Conservation (phyloP, 2,797 vertebrate genomes). For the Hoplostethus atlanticus region DNA sequence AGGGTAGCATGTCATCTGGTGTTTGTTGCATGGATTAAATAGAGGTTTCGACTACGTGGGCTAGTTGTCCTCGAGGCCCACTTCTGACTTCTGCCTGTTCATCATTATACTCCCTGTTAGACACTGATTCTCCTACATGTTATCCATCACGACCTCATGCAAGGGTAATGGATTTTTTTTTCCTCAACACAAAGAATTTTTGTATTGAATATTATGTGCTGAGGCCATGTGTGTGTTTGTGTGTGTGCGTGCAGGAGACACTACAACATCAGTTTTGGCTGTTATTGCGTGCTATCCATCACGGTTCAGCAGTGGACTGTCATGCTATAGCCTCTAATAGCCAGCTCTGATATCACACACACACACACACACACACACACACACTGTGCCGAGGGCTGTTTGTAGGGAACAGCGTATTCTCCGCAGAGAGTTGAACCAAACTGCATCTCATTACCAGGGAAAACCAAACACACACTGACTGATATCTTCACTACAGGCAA, state of each 20-base stretch:
- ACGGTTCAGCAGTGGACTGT: constrained; percentile 11
- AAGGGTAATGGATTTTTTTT: constrained; percentile 25
- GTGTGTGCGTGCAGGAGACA: neutral
- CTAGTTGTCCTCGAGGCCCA: neutral
- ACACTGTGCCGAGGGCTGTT: constrained; percentile 27
- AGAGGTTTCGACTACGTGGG: constrained; percentile 45
- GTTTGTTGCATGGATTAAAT: constrained; percentile 63
- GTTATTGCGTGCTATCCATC: constrained; percentile 35
- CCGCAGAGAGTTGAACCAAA: constrained; percentile 29
- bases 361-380: constrained; percentile 2
- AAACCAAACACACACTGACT: constrained; percentile 24
- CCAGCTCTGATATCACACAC: constrained; percentile 7
- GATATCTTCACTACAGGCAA: constrained; percentile 48
- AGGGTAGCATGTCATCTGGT: constrained; percentile 58
- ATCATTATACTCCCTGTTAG: constrained; percentile 38
- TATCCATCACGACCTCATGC: constrained; percentile 35
- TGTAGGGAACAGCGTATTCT: constrained; percentile 25
- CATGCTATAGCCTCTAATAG: constrained; percentile 23
- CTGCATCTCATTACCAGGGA: constrained; percentile 13
- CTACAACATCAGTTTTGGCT: neutral
- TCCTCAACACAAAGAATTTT: neutral
- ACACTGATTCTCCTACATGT: constrained; percentile 30
- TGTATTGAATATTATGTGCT: constrained; percentile 17
- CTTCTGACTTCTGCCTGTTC: constrained; percentile 17
- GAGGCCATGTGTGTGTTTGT: constrained; percentile 11